phyloP scores from a whole-genome alignment of 2,888 invertebrate genomes.

The Pammene aurita region DNA sequence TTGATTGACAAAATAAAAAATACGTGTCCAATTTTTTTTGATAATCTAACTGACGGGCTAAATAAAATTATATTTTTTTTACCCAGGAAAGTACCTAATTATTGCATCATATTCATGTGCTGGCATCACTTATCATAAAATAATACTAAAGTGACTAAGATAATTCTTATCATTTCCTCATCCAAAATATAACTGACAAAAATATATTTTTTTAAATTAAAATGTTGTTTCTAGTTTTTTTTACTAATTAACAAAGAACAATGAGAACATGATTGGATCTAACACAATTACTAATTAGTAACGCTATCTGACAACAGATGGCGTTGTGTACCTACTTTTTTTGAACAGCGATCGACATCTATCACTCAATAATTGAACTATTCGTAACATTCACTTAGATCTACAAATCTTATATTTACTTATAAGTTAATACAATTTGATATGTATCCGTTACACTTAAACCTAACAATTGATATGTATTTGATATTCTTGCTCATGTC shows the following conservation, averaged over 20 bases:
- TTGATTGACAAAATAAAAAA: no score
- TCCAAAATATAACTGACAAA: no score
- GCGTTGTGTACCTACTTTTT: neutral
- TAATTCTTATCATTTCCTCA: no score
- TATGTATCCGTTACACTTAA: conserved; percentile 62
- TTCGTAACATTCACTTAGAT: conserved; percentile 20
- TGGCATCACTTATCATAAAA: no score
- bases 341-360: conserved; percentile 18
- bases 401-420: conserved; percentile 17
- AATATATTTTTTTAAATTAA: no score
- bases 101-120: no score
- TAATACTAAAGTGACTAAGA: no score
- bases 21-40: no score
- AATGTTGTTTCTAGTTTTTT: no score
- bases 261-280: neutral
- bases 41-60: no score
- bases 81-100: no score
- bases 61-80: no score
- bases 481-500: conserved; percentile 79
- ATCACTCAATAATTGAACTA: neutral
- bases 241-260: neutral
- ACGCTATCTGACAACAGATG: conserved; percentile 10
- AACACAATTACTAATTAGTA: neutral
- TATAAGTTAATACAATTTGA: conserved; percentile 56
- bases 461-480: conserved; percentile 64